phyloP scores from a whole-genome alignment of 1,140 invertebrate genomes.

The Harpegnathos saltator region DNA sequence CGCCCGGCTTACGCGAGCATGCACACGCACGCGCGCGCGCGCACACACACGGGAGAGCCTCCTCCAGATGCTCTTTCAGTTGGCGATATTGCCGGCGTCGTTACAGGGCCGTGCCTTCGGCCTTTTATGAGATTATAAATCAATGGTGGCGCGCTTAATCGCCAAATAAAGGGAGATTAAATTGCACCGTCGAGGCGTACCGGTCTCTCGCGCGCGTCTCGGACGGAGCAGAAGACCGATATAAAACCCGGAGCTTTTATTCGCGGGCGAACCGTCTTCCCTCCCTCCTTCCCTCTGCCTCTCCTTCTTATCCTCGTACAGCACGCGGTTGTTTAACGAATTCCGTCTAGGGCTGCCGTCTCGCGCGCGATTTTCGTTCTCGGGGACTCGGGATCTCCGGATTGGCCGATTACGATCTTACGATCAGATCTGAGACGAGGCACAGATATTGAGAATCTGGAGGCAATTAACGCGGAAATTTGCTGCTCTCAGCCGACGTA shows the following conservation, averaged over 20 bases:
- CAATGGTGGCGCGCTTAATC: constrained; percentile 75
- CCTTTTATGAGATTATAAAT: constrained; percentile 79
- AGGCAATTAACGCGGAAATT: too few species aligned
- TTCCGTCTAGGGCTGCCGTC: neutral
- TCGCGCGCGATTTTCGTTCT: neutral
- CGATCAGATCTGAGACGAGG: too few species aligned
- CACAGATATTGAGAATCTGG: too few species aligned
- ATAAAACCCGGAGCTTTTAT: constrained; percentile 53
- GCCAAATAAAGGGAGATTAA: constrained; percentile 75
- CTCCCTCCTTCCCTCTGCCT: too few species aligned
- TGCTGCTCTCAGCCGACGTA: too few species aligned
- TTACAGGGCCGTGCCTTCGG: constrained; percentile 59
- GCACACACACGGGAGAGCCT: neutral
- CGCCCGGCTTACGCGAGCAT: constrained; percentile 1
- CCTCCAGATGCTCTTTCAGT: constrained; percentile 31
- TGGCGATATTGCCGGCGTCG: constrained; percentile 52
- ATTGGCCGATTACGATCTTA: too few species aligned
- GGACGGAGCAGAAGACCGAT: constrained; percentile 35
- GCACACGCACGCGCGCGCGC: too few species aligned
- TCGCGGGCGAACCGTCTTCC: neutral
- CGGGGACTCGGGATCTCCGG: too few species aligned
- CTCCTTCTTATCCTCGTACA: too few species aligned
- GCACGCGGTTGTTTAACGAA: constrained; percentile 43
- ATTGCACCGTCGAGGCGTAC: constrained; percentile 61
- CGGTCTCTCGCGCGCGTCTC: constrained; percentile 42